Evolutionary conservation across 2,113 vertebrate genomes (phyloP).

Genomic region (Zosterops borbonicus): DNA sequence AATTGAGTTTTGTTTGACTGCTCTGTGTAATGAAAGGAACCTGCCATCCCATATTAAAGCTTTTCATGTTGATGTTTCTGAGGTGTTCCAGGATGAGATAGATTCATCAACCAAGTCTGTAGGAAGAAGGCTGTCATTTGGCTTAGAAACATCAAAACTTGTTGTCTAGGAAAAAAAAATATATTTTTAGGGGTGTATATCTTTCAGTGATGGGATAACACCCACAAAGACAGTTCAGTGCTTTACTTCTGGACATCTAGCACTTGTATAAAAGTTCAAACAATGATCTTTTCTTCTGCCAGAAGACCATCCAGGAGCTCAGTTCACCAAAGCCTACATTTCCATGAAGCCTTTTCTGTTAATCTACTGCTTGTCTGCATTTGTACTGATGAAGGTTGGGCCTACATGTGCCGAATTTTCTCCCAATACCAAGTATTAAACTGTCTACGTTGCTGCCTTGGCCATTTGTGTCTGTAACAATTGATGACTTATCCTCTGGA

Average conservation of each 20-base stretch:
- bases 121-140: neutral
- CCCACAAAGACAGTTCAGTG: neutral
- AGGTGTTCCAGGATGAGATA: neutral
- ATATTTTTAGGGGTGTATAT: neutral
- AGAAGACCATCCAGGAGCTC: neutral
- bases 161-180: neutral
- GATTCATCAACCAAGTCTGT: neutral
- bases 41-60: neutral
- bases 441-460: neutral
- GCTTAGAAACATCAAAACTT: neutral
- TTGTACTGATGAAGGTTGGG: neutral
- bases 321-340: neutral
- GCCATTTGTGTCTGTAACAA: neutral
- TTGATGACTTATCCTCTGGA: neutral
- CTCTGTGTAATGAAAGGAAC: neutral
- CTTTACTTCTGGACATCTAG: neutral
- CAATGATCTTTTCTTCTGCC: neutral
- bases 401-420: neutral
- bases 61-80: neutral
- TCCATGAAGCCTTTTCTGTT: neutral
- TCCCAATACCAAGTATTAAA: neutral
- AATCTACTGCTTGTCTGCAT: neutral
- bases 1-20: neutral
- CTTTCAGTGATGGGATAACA: neutral
- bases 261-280: neutral